Base-by-base conservation (phyloP, 2,888 invertebrate genomes). In the Zaprionus bogoriensis region DNA sequence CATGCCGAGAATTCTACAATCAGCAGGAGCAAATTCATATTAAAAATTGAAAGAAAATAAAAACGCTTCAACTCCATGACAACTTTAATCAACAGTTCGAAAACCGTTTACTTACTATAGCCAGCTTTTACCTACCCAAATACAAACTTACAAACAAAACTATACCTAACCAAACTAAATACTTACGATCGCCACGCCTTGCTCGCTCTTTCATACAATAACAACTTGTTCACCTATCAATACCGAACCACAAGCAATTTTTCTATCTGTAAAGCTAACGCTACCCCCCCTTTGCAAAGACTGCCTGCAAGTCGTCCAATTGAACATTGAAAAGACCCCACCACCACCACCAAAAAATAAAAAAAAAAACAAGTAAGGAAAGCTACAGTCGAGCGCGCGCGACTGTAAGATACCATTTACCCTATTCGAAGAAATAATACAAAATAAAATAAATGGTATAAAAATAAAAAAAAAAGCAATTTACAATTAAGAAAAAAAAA, bases 301-400 rank as follows among this genome's bases (percentile, higher is more conserved):
- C 60, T 60, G 75, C 62, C 58, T 78, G 75, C 65, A 66, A 81
- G 63, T 48, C 60, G 67, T 51, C 58, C 54, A 66, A 69, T 80
- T 73, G 64, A 75, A 69, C 64, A 69, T 80, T 73, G 64, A 75
- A 69, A 80, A 57, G 74, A 22, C 67, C 73, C 65, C 54, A 67
- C 67, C 64, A 36, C 17, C 32, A 36, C 17, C 9, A 14, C 32
- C 32, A 36, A 6, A 36, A 36, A 27, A 17, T 17, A 14, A 7
- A 3, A 36, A 41, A 41, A 22, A 19, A 20, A 22, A 20, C 22
- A 41, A 22, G 41, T 22, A 27, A 27, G 17, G 14, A 14, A 17
- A 14, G 12, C n/a, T n/a, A n/a, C n/a, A n/a, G n/a, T n/a, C n/a
- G n/a, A n/a, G n/a, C n/a, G n/a, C n/a, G n/a, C n/a, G n/a, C n/a